A percentile compares a stretch with the other conserved stretches of the same genome.
phyloP scores from a whole-genome alignment of 2,797 vertebrate species.

The Podarcis lilfordi region DNA sequence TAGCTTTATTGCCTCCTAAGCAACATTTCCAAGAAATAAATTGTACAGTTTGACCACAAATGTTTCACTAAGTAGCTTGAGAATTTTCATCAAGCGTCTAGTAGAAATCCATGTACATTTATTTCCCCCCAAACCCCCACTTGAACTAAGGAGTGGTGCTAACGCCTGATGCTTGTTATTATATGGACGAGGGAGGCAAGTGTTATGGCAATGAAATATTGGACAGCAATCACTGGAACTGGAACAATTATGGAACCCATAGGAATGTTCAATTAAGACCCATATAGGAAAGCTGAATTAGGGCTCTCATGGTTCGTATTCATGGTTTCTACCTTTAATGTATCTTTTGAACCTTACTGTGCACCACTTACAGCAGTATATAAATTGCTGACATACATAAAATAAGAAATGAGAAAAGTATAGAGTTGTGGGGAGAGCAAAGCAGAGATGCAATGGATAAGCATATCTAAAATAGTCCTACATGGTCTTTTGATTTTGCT shows the following conservation, averaged over 20 bases:
- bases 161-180: background rate
- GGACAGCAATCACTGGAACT: background rate
- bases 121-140: background rate
- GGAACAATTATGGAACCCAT: background rate
- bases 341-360: too few species aligned
- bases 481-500: background rate
- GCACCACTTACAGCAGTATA: too few species aligned
- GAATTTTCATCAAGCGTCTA: background rate
- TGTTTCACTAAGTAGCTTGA: background rate
- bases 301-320: too few species aligned
- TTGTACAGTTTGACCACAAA: background rate
- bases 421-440: too few species aligned
- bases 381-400: too few species aligned
- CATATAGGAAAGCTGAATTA: background rate
- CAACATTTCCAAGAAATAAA: constrained; percentile 20
- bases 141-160: background rate
- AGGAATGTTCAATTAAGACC: background rate
- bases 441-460: background rate
- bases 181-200: background rate
- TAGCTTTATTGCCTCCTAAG: background rate
- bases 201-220: background rate
- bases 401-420: too few species aligned
- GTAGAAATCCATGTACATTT: background rate
- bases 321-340: too few species aligned
- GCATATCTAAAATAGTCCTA: background rate